Percentiles rank a stretch among this genome's conserved stretches.
Evolutionary conservation across 2,888 invertebrate genomes (phyloP).

Genomic region (Ophion ventricosus): DNA sequence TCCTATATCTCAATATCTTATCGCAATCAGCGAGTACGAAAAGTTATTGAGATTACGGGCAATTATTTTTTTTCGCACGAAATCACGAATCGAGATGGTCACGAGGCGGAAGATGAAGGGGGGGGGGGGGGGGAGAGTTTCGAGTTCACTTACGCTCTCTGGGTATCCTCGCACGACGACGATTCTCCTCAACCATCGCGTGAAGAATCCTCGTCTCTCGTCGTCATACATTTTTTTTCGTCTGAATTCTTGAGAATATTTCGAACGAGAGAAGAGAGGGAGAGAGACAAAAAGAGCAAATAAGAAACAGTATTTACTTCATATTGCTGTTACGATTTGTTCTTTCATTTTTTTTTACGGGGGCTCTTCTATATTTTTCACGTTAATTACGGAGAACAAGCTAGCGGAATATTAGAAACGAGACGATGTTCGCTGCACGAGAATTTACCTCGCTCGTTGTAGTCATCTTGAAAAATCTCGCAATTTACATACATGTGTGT

Average conservation of each 20-base stretch:
- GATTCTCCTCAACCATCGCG: conserved; percentile 77
- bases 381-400: too few relatives aligned
- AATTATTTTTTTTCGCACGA: background rate
- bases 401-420: conserved; percentile 8
- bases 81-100: conserved; percentile 1
- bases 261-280: background rate
- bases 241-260: background rate
- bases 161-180: conserved; percentile 76
- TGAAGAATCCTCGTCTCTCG: conserved; percentile 74
- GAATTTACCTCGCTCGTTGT: background rate
- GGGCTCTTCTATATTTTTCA: background rate
- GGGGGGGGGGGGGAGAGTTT: too few relatives aligned
- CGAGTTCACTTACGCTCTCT: conserved; percentile 73
- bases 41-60: background rate
- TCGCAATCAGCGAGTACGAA: too few relatives aligned
- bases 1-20: background rate
- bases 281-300: background rate
- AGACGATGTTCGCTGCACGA: background rate
- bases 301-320: background rate
- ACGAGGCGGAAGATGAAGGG: conserved; percentile 3
- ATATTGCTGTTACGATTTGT: background rate
- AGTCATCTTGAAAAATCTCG: conserved; percentile 2
- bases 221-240: conserved; percentile 77
- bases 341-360: background rate
- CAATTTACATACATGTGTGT: background rate